Conservation (phyloP, 1,140 invertebrate species). For the Metopolophium dirhodum region DNA sequence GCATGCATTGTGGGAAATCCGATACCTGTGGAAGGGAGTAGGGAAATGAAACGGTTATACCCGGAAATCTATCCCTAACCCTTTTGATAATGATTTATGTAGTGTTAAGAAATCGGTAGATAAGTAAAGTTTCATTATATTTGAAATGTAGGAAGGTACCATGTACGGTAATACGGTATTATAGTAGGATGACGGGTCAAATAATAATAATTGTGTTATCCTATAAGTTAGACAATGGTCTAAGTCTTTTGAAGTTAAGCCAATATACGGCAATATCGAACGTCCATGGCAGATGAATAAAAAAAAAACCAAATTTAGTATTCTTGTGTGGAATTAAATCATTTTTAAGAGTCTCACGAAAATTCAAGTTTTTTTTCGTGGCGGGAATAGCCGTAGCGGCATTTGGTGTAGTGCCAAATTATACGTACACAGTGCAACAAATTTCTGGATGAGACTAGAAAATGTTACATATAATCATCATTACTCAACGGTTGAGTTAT, state of each 20-base stretch:
- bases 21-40: neutral
- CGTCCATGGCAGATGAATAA: neutral
- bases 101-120: neutral
- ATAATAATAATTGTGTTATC: neutral
- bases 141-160: neutral
- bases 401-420: neutral
- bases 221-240: neutral
- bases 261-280: neutral
- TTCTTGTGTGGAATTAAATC: neutral
- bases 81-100: neutral
- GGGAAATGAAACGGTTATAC: neutral
- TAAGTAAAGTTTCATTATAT: neutral
- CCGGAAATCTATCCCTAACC: constrained; percentile 25
- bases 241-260: neutral
- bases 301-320: constrained; percentile 3
- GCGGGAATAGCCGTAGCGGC: neutral
- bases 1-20: neutral
- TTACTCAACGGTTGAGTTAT: neutral
- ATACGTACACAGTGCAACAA: neutral
- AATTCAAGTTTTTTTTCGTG: constrained; percentile 12
- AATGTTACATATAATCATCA: neutral
- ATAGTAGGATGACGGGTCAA: neutral
- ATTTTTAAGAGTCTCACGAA: neutral
- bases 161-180: neutral
- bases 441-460: neutral